These are phyloP conservation scores for Catostomus latipinnis DNA, from an alignment of 2,797 vertebrate genomes.

Conservation along the genomic window DNA sequence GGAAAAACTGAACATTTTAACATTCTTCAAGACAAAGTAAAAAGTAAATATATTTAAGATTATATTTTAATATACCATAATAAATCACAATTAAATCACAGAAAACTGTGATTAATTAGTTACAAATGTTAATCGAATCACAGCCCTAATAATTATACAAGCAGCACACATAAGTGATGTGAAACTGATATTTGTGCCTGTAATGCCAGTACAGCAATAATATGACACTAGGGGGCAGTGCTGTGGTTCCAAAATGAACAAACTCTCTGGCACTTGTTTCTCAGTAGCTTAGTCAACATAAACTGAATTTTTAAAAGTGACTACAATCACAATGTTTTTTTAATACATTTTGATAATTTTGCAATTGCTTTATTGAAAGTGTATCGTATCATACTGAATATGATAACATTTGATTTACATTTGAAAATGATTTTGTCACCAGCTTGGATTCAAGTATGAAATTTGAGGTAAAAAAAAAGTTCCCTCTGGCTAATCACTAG, in stretches of 20 bases:
- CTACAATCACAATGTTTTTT: background rate
- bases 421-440: background rate
- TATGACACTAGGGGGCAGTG: slow-evolving; percentile 75
- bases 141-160: background rate
- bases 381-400: background rate
- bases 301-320: background rate
- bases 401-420: background rate
- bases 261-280: background rate
- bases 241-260: slow-evolving; percentile 19
- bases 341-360: background rate
- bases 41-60: no score
- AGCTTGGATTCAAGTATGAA: background rate
- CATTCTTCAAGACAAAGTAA: no score
- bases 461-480: background rate
- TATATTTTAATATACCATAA: no score
- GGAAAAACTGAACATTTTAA: no score
- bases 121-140: no score
- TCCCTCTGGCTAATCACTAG: background rate
- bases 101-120: no score
- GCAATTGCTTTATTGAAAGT: background rate
- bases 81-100: no score
- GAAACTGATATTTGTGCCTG: background rate
- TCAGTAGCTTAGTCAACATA: background rate
- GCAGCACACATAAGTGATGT: background rate
- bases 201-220: background rate